A percentile compares a stretch with the other conserved stretches of the same genome.
Evolutionary conservation across 2,113 vertebrate species (phyloP).

Genomic region (Cathartes aura): DNA sequence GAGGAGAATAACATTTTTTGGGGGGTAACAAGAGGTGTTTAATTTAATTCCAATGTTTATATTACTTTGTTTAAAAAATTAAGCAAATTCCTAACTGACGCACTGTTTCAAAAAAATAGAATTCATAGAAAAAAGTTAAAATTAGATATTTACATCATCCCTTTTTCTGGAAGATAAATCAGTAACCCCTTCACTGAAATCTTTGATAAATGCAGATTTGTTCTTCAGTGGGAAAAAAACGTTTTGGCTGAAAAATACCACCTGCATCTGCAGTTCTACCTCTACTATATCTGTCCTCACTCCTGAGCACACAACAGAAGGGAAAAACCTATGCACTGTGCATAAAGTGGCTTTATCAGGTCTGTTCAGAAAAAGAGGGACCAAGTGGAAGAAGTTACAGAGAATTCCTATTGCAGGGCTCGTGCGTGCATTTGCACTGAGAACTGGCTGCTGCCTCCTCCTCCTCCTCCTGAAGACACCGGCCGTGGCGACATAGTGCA

Average conservation of each 20-base stretch:
- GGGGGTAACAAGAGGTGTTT: neutral
- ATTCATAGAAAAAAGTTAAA: neutral
- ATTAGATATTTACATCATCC: neutral
- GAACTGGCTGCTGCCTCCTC: neutral
- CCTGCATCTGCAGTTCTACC: neutral
- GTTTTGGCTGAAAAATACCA: neutral
- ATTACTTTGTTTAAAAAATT: neutral
- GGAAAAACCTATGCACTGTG: neutral
- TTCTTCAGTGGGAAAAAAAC: neutral
- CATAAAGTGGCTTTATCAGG: neutral
- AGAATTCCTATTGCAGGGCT: neutral
- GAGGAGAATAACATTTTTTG: neutral
- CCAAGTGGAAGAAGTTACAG: neutral
- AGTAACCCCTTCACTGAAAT: neutral
- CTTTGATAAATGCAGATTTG: neutral
- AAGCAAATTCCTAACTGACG: neutral
- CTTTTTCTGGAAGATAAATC: neutral
- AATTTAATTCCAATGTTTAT: neutral
- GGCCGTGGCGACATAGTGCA: fast-evolving
- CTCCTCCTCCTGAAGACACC: neutral
- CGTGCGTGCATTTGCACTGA: fast-evolving
- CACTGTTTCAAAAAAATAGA: neutral
- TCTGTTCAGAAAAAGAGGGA: neutral
- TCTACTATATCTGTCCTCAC: neutral
- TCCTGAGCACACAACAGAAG: neutral